Conservation (phyloP, 2,113 vertebrate genomes). For the Stomatorhinus ivindoensis region DNA sequence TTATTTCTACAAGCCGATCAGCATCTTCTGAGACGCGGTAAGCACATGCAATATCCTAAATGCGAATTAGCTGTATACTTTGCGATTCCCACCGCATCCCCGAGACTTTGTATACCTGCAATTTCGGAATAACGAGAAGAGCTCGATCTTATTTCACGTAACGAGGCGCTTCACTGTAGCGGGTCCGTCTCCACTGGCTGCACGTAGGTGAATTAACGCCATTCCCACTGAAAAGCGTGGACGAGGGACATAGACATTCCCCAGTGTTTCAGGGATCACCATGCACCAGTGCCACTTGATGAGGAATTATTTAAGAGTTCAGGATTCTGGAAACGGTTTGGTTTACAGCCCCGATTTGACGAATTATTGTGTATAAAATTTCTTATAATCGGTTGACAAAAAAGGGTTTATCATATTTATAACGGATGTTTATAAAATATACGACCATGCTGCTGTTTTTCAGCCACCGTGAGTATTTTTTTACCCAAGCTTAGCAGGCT, state of each 20-base stretch:
- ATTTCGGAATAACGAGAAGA: not conserved
- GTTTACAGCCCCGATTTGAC: constrained; percentile 27
- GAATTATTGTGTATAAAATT: constrained; percentile 22
- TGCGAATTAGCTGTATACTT: not conserved
- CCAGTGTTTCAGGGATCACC: not conserved
- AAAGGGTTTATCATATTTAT: not conserved
- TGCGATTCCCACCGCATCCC: not conserved
- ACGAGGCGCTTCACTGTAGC: not conserved
- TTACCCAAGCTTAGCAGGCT: not conserved
- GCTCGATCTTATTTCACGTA: not conserved
- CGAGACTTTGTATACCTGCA: not conserved
- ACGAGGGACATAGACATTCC: constrained; percentile 15
- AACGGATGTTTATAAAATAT: not conserved
- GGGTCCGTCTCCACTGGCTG: not conserved
- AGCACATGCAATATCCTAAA: constrained; percentile 34
- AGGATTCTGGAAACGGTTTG: not conserved
- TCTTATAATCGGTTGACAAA: not conserved
- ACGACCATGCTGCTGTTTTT: not conserved
- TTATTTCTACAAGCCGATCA: constrained; percentile 12
- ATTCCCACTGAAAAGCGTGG: not conserved
- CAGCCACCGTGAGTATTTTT: not conserved
- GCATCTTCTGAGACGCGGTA: constrained; percentile 42
- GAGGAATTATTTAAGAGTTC: constrained; percentile 7
- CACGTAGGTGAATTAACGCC: not conserved
- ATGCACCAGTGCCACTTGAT: not conserved